These are phyloP conservation scores for Hipparchia semele DNA, from an alignment of 2,888 invertebrate genomes.

Conservation along the genomic window DNA sequence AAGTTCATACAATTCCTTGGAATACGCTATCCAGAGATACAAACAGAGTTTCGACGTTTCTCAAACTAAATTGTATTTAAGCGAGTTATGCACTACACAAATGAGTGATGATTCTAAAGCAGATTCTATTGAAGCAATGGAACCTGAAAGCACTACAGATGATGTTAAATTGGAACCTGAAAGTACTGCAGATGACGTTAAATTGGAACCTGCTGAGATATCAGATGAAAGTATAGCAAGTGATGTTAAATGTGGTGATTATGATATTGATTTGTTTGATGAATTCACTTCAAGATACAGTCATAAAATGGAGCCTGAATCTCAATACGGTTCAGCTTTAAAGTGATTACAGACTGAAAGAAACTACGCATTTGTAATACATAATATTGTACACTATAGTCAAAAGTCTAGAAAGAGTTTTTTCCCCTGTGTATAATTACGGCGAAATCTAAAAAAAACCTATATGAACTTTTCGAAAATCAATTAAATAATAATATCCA, in stretches of 20 bases:
- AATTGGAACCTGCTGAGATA: conserved; percentile 50
- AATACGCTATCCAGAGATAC: conserved; percentile 60
- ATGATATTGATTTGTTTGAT: background rate
- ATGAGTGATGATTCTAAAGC: conserved; percentile 63
- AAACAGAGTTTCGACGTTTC: conserved; percentile 48
- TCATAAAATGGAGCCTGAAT: background rate
- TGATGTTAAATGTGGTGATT: conserved; percentile 24
- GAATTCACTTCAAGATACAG: background rate
- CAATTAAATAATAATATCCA: no score
- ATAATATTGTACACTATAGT: no score
- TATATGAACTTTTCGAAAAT: no score
- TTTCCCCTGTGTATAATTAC: no score
- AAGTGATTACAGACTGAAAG: no score
- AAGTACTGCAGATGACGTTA: conserved; percentile 55
- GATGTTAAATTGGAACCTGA: conserved; percentile 56
- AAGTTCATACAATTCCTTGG: conserved; percentile 54
- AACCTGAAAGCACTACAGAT: conserved; percentile 59
- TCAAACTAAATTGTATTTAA: conserved; percentile 61
- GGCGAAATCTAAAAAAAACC: no score
- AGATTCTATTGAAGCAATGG: conserved; percentile 51
- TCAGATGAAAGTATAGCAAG: conserved; percentile 15
- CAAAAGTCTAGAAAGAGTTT: no score
- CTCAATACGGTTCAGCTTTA: background rate
- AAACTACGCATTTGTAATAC: no score
- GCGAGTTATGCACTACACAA: conserved; percentile 67